phyloP scores from a whole-genome alignment of 92 coral and sea anemone genomes.

The Ricordea florida region DNA sequence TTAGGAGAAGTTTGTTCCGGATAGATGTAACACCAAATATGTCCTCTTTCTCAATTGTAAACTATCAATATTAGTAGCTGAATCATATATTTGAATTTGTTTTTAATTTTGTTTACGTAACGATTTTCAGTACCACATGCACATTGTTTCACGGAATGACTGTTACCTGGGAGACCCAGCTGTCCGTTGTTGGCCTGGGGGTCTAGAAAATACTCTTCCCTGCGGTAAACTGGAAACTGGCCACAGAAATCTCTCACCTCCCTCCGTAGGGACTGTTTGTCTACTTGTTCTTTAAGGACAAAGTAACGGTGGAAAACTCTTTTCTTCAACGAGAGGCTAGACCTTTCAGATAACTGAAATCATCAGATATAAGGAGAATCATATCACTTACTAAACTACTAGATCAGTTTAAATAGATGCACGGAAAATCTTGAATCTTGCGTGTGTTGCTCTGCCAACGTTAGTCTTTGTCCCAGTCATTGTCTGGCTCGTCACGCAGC shows the following conservation, averaged over 20 bases:
- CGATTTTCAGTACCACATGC: too few species aligned
- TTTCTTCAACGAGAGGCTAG: not conserved
- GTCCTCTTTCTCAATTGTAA: too few species aligned
- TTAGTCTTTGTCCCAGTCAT: not conserved
- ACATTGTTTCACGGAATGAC: too few species aligned
- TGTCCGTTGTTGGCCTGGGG: not conserved
- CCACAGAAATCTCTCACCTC: slow-evolving; percentile 45
- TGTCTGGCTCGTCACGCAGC: too few species aligned
- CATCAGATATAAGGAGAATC: not conserved
- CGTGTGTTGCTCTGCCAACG: too few species aligned
- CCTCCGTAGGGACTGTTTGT: slow-evolving; percentile 1
- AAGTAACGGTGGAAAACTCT: not conserved
- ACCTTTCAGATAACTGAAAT: not conserved
- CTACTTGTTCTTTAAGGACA: slow-evolving; percentile 2
- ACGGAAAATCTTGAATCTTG: not conserved
- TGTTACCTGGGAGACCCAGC: not conserved
- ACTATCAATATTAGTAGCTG: too few species aligned
- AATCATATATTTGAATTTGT: too few species aligned
- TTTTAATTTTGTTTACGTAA: too few species aligned
- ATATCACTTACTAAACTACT: not conserved
- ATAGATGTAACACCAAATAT: too few species aligned
- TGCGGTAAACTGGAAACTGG: slow-evolving; percentile 21
- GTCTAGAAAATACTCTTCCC: not conserved
- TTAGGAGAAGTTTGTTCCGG: too few species aligned
- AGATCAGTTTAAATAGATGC: too few species aligned